Evolutionary conservation across 2,888 invertebrate species (phyloP).

Genomic region (Drosophila basisetae): DNA sequence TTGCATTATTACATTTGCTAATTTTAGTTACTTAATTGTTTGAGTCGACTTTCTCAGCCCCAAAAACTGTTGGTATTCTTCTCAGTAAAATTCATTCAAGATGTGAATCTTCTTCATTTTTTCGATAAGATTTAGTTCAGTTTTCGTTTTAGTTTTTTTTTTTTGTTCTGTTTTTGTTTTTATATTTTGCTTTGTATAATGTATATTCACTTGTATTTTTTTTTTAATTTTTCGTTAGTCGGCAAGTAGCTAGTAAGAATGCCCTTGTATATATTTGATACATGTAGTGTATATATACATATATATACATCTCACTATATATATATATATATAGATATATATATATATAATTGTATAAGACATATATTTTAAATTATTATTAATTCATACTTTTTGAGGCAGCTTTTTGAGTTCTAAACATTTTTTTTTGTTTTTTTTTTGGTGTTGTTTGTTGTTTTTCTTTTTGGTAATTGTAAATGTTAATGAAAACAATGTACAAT

Average conservation of each 20-base stretch:
- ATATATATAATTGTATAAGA: conserved; percentile 38
- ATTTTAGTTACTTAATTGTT: conserved; percentile 34
- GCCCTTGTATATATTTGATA: conserved; percentile 21
- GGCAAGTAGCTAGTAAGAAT: conserved; percentile 57
- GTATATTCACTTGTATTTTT: conserved; percentile 15
- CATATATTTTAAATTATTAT: conserved; percentile 31
- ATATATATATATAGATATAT: background rate
- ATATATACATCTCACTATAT: background rate
- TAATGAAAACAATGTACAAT: conserved; percentile 18
- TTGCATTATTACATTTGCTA: conserved; percentile 12
- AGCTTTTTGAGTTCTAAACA: conserved; percentile 60
- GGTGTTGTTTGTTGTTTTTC: conserved; percentile 1
- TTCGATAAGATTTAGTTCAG: conserved; percentile 29
- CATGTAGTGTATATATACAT: conserved; percentile 25
- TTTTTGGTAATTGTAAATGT: conserved; percentile 4
- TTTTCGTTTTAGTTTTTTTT: conserved; percentile 13
- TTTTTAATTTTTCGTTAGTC: conserved; percentile 22
- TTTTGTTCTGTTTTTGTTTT: background rate
- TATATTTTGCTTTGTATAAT: conserved; percentile 16
- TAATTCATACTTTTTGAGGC: conserved; percentile 54
- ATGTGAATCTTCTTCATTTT: background rate
- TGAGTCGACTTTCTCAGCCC: conserved; percentile 15
- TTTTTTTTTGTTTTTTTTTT: conserved; percentile 28
- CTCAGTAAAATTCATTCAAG: conserved; percentile 58
- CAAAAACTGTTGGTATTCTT: conserved; percentile 33